Conservation (phyloP, 2,888 invertebrate species). For the Tanypteryx hageni region DNA sequence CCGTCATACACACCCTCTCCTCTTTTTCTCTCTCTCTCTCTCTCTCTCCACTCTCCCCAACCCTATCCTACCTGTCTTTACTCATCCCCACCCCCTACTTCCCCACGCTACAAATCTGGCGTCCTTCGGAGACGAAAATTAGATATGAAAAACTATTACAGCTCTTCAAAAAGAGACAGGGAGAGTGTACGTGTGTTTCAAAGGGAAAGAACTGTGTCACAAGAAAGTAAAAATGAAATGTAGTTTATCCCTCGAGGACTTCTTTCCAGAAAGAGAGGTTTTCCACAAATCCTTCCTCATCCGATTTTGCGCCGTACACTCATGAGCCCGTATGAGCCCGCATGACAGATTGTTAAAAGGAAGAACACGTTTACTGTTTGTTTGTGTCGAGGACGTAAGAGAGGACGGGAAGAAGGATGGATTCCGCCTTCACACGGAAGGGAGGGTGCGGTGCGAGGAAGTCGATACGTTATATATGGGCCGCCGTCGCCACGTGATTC, state of each 20-base stretch:
- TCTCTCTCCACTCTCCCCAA: not conserved
- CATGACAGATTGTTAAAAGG: no score
- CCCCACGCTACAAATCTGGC: not conserved
- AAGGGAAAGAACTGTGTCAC: not conserved
- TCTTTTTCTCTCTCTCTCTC: no score
- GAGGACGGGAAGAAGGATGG: no score
- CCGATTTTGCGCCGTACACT: not conserved
- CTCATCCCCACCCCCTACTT: not conserved
- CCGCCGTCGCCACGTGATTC: no score
- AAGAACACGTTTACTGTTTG: no score
- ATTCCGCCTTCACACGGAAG: no score
- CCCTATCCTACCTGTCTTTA: not conserved
- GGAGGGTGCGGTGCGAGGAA: no score
- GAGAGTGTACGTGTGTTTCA: not conserved
- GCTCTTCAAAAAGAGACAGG: not conserved
- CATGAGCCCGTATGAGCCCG: no score
- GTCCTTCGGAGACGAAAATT: not conserved
- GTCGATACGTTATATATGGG: no score
- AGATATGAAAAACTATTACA: not conserved
- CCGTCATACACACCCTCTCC: no score
- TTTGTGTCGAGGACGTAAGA: no score
- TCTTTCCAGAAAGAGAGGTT: not conserved
- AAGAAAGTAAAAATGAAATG: not conserved
- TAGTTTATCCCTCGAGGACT: not conserved
- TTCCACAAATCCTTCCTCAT: not conserved